Evolutionary conservation across 2,113 vertebrate genomes (phyloP).

Genomic region (Protobothrops flavoviridis): DNA sequence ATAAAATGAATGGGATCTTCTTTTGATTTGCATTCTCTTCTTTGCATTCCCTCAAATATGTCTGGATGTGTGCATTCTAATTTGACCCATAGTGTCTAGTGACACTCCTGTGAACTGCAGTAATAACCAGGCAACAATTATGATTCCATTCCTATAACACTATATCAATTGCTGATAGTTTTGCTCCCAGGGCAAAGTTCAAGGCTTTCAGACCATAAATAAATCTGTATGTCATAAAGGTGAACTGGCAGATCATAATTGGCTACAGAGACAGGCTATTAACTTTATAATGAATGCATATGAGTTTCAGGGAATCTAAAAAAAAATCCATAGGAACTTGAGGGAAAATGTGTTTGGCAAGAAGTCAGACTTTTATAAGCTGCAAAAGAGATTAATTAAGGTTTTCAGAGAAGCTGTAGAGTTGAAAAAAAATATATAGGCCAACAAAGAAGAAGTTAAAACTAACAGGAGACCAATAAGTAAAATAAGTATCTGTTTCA

Average conservation of each 20-base stretch:
- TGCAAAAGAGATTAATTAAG: background rate
- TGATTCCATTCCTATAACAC: slow-evolving; percentile 23
- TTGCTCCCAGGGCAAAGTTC: slow-evolving; percentile 30
- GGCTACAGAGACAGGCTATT: background rate
- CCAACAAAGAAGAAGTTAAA: slow-evolving; percentile 13
- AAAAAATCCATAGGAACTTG: background rate
- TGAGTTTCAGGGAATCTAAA: background rate
- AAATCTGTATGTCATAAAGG: background rate
- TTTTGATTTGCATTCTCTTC: background rate
- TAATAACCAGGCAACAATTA: slow-evolving; percentile 19
- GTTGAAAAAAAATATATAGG: background rate
- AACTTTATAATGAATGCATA: background rate
- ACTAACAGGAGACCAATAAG: background rate
- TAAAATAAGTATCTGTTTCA: background rate
- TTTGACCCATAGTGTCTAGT: slow-evolving; percentile 10
- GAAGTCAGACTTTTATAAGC: slow-evolving; percentile 17
- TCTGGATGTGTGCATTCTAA: background rate
- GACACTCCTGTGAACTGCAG: slow-evolving; percentile 28
- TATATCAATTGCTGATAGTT: slow-evolving; percentile 42
- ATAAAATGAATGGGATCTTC: background rate
- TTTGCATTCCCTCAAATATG: background rate
- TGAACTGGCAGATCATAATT: background rate
- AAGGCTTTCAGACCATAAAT: slow-evolving; percentile 33
- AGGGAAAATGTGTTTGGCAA: background rate
- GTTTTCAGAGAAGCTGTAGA: background rate